Conservation (phyloP, 1,140 invertebrate genomes). For the Neuroterus valhalla region DNA sequence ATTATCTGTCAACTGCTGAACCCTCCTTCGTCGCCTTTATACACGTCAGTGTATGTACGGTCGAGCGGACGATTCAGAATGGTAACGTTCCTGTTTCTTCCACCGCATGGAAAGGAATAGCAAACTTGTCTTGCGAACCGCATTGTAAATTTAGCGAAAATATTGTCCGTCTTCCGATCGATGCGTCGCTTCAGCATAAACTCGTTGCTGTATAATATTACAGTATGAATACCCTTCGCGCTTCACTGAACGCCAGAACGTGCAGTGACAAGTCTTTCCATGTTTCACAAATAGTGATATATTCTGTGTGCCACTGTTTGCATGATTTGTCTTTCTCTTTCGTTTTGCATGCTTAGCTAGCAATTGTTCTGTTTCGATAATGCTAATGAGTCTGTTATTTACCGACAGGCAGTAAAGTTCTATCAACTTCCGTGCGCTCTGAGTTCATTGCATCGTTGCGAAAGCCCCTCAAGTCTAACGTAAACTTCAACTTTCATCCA, state of each 20-base stretch:
- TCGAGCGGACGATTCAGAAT: neutral
- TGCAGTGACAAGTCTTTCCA: neutral
- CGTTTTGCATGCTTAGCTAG: neutral
- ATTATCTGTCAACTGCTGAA: neutral
- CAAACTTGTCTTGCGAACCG: neutral
- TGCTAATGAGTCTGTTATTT: conserved; percentile 10
- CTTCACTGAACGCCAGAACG: neutral
- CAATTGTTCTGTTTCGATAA: conserved; percentile 5
- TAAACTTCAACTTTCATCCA: conserved; percentile 14
- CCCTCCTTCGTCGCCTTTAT: neutral
- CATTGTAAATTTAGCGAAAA: conserved; percentile 12
- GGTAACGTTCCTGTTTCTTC: neutral
- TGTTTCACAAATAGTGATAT: neutral
- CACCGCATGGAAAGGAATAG: neutral
- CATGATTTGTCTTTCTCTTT: neutral
- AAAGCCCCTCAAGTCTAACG: conserved; percentile 15
- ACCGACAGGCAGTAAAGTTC: conserved; percentile 12
- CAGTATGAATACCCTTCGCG: neutral
- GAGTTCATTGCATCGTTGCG: conserved; percentile 15
- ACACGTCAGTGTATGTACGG: neutral
- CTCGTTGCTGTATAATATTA: neutral
- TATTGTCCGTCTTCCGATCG: neutral
- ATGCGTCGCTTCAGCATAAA: neutral
- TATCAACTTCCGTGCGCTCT: conserved; percentile 12
- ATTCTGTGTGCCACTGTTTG: neutral